Percentiles rank a stretch among this genome's conserved stretches.
These are phyloP conservation scores for Cotesia typhae DNA, from an alignment of 1,140 invertebrate genomes.

Conservation along the genomic window DNA sequence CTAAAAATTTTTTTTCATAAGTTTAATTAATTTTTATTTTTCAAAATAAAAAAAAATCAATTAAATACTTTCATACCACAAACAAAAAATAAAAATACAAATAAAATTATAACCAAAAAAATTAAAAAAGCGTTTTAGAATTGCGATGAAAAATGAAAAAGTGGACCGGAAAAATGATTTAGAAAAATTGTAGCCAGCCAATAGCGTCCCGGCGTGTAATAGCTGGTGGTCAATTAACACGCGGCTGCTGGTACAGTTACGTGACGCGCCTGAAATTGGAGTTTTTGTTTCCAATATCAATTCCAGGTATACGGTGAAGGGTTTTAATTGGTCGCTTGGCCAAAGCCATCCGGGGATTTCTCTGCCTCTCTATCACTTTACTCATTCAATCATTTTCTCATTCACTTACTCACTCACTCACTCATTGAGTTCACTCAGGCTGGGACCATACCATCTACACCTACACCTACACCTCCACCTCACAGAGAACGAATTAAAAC, in stretches of 20 bases:
- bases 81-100: too few species aligned
- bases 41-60: too few species aligned
- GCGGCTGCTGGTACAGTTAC: conserved; percentile 39
- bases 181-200: conserved; percentile 43
- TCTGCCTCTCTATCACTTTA: conserved; percentile 6
- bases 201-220: conserved; percentile 57
- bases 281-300: conserved; percentile 63
- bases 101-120: too few species aligned
- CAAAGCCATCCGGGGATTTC: conserved; percentile 37
- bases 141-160: conserved; percentile 8
- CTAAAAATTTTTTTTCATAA: too few species aligned
- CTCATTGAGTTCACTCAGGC: neutral
- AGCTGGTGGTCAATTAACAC: conserved; percentile 61
- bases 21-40: too few species aligned
- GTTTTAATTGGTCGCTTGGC: conserved; percentile 58
- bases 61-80: too few species aligned
- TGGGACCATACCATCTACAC: too few species aligned
- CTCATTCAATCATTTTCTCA: conserved; percentile 14
- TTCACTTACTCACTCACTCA: neutral
- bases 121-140: conserved; percentile 25
- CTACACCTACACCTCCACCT: too few species aligned
- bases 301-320: conserved; percentile 54
- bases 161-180: conserved; percentile 20
- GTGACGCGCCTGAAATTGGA: conserved; percentile 61
- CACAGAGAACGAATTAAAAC: conserved; percentile 15